A percentile compares a stretch with the other conserved stretches of the same genome.
Conservation (phyloP, 2,113 vertebrate genomes). For the Lipophrys pholis region DNA sequence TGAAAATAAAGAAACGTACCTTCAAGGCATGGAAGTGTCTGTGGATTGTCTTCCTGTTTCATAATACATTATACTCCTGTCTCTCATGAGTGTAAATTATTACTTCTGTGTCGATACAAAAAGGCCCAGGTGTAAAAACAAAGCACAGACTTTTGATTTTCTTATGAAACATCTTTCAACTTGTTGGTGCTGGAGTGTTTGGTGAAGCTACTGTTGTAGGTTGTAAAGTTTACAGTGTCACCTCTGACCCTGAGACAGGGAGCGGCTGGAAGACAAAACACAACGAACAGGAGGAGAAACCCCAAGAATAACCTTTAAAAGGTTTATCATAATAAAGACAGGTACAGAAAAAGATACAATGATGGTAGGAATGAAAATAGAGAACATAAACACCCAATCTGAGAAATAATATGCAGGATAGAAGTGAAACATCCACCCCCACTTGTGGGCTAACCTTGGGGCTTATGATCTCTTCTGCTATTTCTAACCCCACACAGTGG, state of each 20-base stretch:
- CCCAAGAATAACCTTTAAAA: not conserved
- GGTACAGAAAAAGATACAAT: not conserved
- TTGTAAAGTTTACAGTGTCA: slow-evolving; percentile 63
- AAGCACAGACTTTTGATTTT: slow-evolving; percentile 10
- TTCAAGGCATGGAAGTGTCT: slow-evolving; percentile 17
- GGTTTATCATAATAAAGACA: not conserved
- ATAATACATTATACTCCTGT: slow-evolving; percentile 28
- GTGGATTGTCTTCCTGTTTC: slow-evolving; percentile 40
- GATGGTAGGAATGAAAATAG: not conserved
- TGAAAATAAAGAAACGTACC: slow-evolving; percentile 11
- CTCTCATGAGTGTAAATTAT: slow-evolving; percentile 6
- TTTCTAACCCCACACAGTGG: slow-evolving; percentile 51
- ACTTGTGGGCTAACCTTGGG: slow-evolving; percentile 43
- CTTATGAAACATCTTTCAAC: not conserved
- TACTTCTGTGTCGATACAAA: not conserved
- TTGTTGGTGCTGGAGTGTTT: slow-evolving; percentile 33
- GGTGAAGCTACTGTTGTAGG: slow-evolving; percentile 57
- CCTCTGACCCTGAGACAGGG: slow-evolving; percentile 59
- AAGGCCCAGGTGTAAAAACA: slow-evolving; percentile 8
- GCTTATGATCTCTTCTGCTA: slow-evolving; percentile 24
- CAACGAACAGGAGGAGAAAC: not conserved
- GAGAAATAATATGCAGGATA: not conserved
- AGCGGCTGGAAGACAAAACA: slow-evolving; percentile 11
- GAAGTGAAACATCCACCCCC: slow-evolving; percentile 3
- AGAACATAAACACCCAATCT: not conserved